These are phyloP conservation scores for Lasioglossum malachurum DNA, from an alignment of 2,888 invertebrate genomes.

Conservation along the genomic window DNA sequence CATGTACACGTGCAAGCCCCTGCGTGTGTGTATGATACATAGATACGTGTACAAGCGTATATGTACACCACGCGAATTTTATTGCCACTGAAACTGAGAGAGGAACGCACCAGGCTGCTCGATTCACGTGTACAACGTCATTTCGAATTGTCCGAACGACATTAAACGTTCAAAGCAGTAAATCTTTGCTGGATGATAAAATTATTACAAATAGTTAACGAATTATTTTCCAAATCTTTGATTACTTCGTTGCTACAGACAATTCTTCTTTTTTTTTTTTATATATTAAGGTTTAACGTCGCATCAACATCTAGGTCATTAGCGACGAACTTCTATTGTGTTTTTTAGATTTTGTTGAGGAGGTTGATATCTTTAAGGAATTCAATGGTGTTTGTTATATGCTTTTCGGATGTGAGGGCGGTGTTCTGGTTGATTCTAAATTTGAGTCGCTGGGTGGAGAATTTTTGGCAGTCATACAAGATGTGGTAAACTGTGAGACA, in stretches of 20 bases:
- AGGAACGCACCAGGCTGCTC: conserved; percentile 46
- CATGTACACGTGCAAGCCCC: conserved; percentile 59
- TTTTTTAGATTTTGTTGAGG: too few relatives aligned
- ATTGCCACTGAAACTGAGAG: conserved; percentile 63
- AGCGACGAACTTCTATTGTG: too few relatives aligned
- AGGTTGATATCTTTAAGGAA: too few relatives aligned
- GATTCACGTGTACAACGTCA: conserved; percentile 17
- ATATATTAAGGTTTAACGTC: too few relatives aligned
- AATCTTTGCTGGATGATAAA: neutral
- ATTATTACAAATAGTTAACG: neutral
- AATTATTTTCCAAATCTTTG: neutral
- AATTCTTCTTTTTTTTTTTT: neutral
- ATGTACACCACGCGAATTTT: conserved; percentile 59
- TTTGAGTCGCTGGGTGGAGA: too few relatives aligned
- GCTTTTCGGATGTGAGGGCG: too few relatives aligned
- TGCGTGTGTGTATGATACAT: conserved; percentile 59
- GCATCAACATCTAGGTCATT: too few relatives aligned
- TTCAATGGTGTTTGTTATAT: too few relatives aligned
- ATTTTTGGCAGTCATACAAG: too few relatives aligned
- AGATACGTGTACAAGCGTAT: conserved; percentile 52
- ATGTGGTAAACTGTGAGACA: too few relatives aligned
- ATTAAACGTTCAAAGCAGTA: neutral
- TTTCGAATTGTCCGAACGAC: neutral
- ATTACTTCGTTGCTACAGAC: neutral
- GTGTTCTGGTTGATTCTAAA: too few relatives aligned